These are phyloP conservation scores for Leptocoma aspasia DNA, from an alignment of 2,113 vertebrate genomes.

Conservation along the genomic window DNA sequence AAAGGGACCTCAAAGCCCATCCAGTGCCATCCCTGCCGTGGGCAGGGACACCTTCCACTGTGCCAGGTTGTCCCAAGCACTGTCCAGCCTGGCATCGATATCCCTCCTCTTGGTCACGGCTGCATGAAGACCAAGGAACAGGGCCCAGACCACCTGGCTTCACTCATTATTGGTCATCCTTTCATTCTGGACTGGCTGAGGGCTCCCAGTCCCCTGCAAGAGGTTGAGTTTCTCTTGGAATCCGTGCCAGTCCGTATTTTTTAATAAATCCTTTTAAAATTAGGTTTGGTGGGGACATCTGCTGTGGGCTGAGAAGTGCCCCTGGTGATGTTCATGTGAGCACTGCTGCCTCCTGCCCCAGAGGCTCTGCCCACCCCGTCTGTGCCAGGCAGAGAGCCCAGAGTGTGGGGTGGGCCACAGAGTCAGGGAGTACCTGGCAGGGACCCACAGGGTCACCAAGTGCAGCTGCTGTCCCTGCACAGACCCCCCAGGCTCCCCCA, in stretches of 20 bases:
- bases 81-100: not conserved
- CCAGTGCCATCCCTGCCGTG: not conserved
- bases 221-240: not conserved
- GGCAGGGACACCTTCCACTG: not conserved
- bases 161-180: accelerated
- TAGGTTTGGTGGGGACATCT: not conserved
- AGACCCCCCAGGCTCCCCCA: no score
- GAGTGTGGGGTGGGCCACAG: accelerated
- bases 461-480: not conserved
- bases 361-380: accelerated
- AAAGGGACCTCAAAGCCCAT: not conserved
- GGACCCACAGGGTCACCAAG: accelerated
- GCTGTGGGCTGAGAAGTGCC: not conserved
- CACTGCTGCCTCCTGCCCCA: not conserved
- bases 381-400: not conserved
- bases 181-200: accelerated
- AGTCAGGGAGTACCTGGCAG: accelerated
- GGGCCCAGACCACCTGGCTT: not conserved
- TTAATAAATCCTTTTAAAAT: not conserved
- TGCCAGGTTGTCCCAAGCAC: not conserved
- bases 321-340: accelerated
- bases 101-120: not conserved
- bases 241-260: accelerated
- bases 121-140: accelerated
- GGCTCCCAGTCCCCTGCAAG: accelerated